Base-by-base conservation (phyloP, 2,797 vertebrate genomes). In the Iguana delicatissima region DNA sequence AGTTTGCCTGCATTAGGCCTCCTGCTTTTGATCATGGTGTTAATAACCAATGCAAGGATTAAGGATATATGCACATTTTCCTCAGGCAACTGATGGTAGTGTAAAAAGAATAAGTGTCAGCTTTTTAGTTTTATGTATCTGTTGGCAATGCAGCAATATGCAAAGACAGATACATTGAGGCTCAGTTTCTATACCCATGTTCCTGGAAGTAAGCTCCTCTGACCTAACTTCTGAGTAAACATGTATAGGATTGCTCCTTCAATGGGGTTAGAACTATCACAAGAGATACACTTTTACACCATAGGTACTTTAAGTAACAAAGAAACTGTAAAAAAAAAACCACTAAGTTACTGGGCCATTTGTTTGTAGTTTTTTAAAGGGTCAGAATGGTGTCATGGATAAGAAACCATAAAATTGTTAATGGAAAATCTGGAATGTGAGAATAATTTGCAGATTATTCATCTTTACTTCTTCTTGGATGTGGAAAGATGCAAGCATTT, bases 1-100 rank as follows among this genome's bases (percentile, higher is more conserved):
- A 18, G 46, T 29, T 86, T 84, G 0, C 13, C 62, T 18, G 20
- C 0, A n/a, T 18, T 35, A 0, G 59, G 6, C 80, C 73, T 83
- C 79, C 3, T 55, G 42, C 12, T 88, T 69, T 88, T 42, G 82
- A n/a, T 89, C 42, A 74, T 42, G 13, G n/a, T 79, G 0, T 72
- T 83, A 0, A 1, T 6, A 35, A 69, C 1, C 0, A 67, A 42
- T 82, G 0, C 32, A 0, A 13, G 20, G 84, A 67, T 6, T 16
- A 77, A 57, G 72, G 20, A 42, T 26, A 9, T 6, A 52, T 9
- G 32, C 22, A 6, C 14, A 42, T 87, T 59, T 77, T 64, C 13
- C 57, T 69, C 18, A 13, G 18, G 4, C 46, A 16, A 10, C 29
- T 52, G 13, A 29, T 52, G 35, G 12, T 42, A 38, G 59, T 52